A percentile compares a stretch with the other conserved stretches of the same genome.
phyloP scores from a whole-genome alignment of 2,797 vertebrate genomes.

The Centropyge bicolor region DNA sequence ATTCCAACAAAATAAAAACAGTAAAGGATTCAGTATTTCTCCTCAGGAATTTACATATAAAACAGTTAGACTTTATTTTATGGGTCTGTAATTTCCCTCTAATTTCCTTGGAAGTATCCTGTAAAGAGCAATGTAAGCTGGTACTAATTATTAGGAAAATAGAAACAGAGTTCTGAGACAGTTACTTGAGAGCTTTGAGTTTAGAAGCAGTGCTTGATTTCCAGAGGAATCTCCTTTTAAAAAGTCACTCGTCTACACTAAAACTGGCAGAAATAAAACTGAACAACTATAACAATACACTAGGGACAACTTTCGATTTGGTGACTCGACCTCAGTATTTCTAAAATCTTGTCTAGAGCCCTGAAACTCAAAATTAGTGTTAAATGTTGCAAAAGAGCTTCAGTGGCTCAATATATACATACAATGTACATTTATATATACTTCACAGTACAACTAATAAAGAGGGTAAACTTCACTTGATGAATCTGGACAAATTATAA shows the following conservation, averaged over 20 bases:
- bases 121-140: background rate
- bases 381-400: background rate
- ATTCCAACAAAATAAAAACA: background rate
- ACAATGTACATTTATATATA: too few relatives aligned
- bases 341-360: background rate
- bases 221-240: background rate
- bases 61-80: background rate
- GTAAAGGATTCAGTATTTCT: background rate
- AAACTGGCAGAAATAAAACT: background rate
- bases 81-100: background rate
- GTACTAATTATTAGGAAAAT: slow-evolving; percentile 2
- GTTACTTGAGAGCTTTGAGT: background rate
- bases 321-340: background rate
- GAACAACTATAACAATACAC: background rate
- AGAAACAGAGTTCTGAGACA: background rate
- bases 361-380: background rate
- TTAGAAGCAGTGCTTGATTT: background rate
- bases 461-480: too few relatives aligned
- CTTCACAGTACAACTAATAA: too few relatives aligned
- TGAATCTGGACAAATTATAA: too few relatives aligned
- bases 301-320: background rate
- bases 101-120: slow-evolving; percentile 1
- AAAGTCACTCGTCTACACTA: background rate
- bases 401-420: too few relatives aligned
- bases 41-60: background rate